A percentile compares a stretch with the other conserved stretches of the same genome.
These are phyloP conservation scores for Andinoacara biseriatus DNA, from an alignment of 2,113 vertebrate genomes.

Conservation along the genomic window DNA sequence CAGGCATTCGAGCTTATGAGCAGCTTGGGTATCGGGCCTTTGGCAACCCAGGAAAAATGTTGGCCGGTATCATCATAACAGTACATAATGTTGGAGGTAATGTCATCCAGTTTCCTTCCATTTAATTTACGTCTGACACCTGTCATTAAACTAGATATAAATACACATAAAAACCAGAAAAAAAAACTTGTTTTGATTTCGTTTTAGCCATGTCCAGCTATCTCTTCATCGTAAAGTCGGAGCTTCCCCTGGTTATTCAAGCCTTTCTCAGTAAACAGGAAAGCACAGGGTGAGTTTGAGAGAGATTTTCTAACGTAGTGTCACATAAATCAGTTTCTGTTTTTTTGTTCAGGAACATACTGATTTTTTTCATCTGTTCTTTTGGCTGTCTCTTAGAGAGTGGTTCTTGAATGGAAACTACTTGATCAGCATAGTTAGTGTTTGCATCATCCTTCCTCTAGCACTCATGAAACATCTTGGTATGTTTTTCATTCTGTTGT, in stretches of 20 bases:
- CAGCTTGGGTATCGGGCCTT: constrained; percentile 87
- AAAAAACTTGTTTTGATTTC: background rate
- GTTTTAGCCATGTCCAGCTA: constrained; percentile 90
- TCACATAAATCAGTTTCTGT: background rate
- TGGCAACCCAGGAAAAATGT: constrained; percentile 81
- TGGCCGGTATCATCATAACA: constrained; percentile 83
- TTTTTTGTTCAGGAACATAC: background rate
- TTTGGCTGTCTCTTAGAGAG: constrained; percentile 72
- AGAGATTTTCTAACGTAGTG: rapidly evolving
- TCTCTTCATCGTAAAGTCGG: constrained; percentile 90
- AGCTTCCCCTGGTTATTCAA: constrained; percentile 88
- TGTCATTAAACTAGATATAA: background rate
- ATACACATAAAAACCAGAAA: constrained; percentile 39
- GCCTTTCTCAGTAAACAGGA: constrained; percentile 78
- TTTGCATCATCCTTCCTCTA: constrained; percentile 84
- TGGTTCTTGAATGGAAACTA: constrained; percentile 87
- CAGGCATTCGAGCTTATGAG: constrained; percentile 88
- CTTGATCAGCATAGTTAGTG: constrained; percentile 86
- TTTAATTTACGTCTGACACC: background rate
- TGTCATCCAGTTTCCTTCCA: rapidly evolving
- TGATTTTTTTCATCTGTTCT: constrained; percentile 43
- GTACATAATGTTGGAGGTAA: constrained; percentile 87
- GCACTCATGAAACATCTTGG: constrained; percentile 88
- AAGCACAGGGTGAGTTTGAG: constrained; percentile 73
- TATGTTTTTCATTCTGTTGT: constrained; percentile 73